Base-by-base conservation (phyloP, 2,797 vertebrate genomes). In the Zenarchopterus dispar region DNA sequence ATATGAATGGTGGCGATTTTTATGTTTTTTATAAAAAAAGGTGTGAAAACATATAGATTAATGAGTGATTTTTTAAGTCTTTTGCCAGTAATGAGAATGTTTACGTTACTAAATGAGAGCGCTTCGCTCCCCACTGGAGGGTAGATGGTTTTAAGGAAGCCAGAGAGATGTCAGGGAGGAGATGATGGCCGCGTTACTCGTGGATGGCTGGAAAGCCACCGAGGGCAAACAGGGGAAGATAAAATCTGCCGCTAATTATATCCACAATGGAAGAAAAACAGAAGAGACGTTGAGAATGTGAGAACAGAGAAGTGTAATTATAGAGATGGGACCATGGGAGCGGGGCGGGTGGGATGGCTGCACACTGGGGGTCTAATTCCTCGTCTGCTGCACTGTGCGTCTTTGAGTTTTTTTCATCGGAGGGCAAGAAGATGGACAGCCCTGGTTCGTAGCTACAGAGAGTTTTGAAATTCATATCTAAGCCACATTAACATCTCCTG, bases 231-330 rank as follows among this genome's bases (percentile, higher is more conserved):
- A 47, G 56, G 58, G 43, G 39, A 72, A 68, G 49, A 70, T 63
- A 62, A 81, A 70, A 67, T 71, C 67, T 63, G 65, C 63, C 63
- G 67, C 66, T 84, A 85, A 91, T 90, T 84, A 89, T 71, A 60
- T 70, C 61, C 65, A 77, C 71, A 82, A 88, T 85, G 81, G 88
- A 84, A 89, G 83, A 77, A 86, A 86, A 86, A 76, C 77, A 77
- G 19, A 50, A 16, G 57, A 77, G 68, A 81, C 0, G 23, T 31
- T 16, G 63, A 78, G 78, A 75, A 77, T 68, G 67, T 59, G 24
- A 83, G 77, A 82, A 59, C 62, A 79, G 75, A 83, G 70, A 74
- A 66, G 65, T 79, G 71, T 86, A 82, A 85, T 87, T 85, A 89
- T 72, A 59, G 70, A 69, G 77, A 54, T 18, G 19, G 77, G 65